Conservation (phyloP, 2,113 vertebrate species). For the Cranoglanis bouderius region DNA sequence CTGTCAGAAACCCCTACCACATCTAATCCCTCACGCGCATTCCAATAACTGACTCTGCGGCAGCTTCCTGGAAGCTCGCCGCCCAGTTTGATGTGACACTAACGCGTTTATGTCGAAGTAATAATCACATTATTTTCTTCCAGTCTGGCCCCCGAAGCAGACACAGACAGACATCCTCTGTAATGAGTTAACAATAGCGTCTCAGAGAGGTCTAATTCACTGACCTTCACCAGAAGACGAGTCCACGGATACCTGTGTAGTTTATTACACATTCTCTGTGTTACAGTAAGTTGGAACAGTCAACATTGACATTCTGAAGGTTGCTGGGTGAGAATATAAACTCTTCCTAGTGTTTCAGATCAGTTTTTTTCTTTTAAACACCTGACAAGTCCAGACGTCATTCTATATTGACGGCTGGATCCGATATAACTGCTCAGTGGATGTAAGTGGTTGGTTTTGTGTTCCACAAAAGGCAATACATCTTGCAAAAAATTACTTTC, state of each 20-base stretch:
- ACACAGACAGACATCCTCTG: slow-evolving; percentile 34
- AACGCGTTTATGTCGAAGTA: slow-evolving; percentile 51
- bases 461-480: neutral
- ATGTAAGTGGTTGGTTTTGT: neutral
- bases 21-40: slow-evolving; percentile 33
- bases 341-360: slow-evolving; percentile 4
- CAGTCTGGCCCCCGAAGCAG: slow-evolving; percentile 38
- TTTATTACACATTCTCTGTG: slow-evolving; percentile 28
- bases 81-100: slow-evolving; percentile 41
- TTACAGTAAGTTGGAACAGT: slow-evolving; percentile 26
- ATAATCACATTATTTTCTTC: slow-evolving; percentile 47
- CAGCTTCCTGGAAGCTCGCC: slow-evolving; percentile 42
- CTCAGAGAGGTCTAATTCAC: slow-evolving; percentile 29
- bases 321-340: slow-evolving; percentile 14
- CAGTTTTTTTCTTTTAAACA: slow-evolving; percentile 6
- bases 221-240: slow-evolving; percentile 35
- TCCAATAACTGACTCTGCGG: slow-evolving; percentile 21
- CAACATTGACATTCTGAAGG: slow-evolving; percentile 30
- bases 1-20: slow-evolving; percentile 33
- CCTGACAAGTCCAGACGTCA: neutral
- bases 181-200: slow-evolving; percentile 43
- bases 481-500: neutral
- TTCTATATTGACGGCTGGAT: slow-evolving; percentile 4
- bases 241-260: slow-evolving; percentile 24
- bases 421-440: neutral